Evolutionary conservation across 1,140 invertebrate genomes (phyloP).

Genomic region (Eriosoma lanigerum): DNA sequence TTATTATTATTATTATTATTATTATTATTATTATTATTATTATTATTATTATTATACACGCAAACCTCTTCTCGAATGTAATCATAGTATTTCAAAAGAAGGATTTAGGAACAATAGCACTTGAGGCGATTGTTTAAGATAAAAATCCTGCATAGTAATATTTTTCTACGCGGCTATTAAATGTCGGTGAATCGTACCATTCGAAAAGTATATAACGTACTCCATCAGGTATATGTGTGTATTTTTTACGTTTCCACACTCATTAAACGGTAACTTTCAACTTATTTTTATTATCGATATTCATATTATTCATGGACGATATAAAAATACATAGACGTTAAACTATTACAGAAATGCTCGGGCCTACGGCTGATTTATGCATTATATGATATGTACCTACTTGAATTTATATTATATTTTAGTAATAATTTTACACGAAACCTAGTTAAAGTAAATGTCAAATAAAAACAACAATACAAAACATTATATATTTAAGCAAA

Average conservation of each 20-base stretch:
- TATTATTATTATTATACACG: background rate
- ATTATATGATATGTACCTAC: too few species aligned
- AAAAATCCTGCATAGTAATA: slow-evolving; percentile 9
- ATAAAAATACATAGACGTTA: background rate
- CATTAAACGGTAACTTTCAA: background rate
- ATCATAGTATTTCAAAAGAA: background rate
- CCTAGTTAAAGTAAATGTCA: background rate
- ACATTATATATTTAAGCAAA: too few species aligned
- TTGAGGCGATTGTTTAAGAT: slow-evolving; percentile 14
- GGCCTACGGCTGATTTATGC: background rate
- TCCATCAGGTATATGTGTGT: background rate
- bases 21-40: too few species aligned
- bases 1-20: too few species aligned
- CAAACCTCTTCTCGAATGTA: background rate
- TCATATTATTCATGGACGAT: background rate
- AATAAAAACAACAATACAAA: too few species aligned
- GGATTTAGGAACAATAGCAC: slow-evolving; percentile 2
- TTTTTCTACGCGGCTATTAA: slow-evolving; percentile 4
- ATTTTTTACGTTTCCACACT: background rate
- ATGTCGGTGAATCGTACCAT: background rate
- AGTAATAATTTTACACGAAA: background rate
- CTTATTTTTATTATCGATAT: background rate
- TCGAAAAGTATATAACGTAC: too few species aligned
- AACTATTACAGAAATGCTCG: background rate
- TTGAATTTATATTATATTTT: too few species aligned